Base-by-base conservation (phyloP, 2,113 vertebrate genomes). In the Perccottus glenii region DNA sequence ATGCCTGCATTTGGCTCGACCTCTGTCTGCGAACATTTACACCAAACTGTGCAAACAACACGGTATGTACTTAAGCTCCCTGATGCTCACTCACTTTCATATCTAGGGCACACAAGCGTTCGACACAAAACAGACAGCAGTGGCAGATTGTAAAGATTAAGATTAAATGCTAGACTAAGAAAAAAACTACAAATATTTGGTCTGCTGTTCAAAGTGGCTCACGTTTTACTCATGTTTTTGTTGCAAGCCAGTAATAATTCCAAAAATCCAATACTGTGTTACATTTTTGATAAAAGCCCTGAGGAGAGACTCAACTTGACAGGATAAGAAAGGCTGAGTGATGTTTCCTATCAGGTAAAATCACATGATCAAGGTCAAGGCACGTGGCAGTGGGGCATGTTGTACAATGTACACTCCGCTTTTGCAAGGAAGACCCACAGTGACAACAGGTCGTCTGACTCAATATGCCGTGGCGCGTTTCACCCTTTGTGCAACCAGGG, bases 111-210 rank as follows among this genome's bases (percentile, higher is more conserved):
- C 64, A 76, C 27, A 68, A 85, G 75, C 68, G 71, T 72, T 78
- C 68, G 49, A 80, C 74, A 73, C 81, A 84, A 84, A 85, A 82
- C 49, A 85, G 77, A 86, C 82, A 83, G 81, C 88, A 76, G 81
- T 76, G 85, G 72, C 81, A 87, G 89, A 90, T 91, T 91, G 87
- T 86, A 83, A 92, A 90, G 89, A 81, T 79, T 89, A 91, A 92
- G 89, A 92, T 91, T 90, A 90, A 89, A 90, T 77, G 81, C 65
- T 80, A 58, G 67, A 69, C 61, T 84, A 75, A 77, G 75, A 81
- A 80, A 79, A 75, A 61, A 72, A 52, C 55, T 12, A 6, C 42
- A 78, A 63, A 70, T 60, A 48, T 72, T 75, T 60, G 19, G 19
- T 27, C 19, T 27, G 19, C 19, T 27, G 19, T 9, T 40, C 59